Evolutionary conservation across 2,797 vertebrate species (phyloP), one percentile per base, ranked within the genome.

Genomic region (Delichon dasypus): DNA sequence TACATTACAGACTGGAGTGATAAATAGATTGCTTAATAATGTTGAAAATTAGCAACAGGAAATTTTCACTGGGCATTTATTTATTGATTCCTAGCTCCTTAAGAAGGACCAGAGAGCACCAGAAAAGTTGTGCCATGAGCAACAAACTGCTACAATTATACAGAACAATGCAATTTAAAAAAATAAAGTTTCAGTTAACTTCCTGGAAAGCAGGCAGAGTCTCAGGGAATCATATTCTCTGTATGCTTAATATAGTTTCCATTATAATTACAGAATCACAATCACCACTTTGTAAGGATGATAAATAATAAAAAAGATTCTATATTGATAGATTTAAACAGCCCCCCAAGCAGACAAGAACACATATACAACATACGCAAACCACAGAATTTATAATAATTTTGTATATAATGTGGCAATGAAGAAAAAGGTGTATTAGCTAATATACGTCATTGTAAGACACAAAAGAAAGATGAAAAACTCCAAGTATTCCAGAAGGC

Each of bases 261-360:
- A 61, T 40, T 76, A 29, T 34, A 54, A 62, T 64, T 72, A 30
- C 11, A 57, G 21, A 81, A 82, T 66, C 6, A 34, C 13, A 54
- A 77, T 29, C 11, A 42, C 7, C 8, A 34, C 13, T 71, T 83
- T 15, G 22, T 22, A 76, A 85, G 51, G 30, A 82, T 38, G 89
- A 45, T 29, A 55, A 87, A 89, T 45, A 66, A 68, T 60, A 55
- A 48, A 57, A 76, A 79, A 42, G 2, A 21, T 61, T 73, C 61
- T 27, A 84, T 57, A 57, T 6, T 18, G 12, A 70, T 29, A 21
- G 55, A 62, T 62, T 62, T 62, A 44, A 78, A 19, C 9, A 38
- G 38, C 1, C 6, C 4, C 2, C 3, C 50, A 47, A 21, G 1
- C 25, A 57, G 10, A 80, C 11, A 66, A 1, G 1, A 68, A 70